Evolutionary conservation across 53 echinoderm and acorn worm species (phyloP).

Genomic region (Mesocentrotus franciscanus): DNA sequence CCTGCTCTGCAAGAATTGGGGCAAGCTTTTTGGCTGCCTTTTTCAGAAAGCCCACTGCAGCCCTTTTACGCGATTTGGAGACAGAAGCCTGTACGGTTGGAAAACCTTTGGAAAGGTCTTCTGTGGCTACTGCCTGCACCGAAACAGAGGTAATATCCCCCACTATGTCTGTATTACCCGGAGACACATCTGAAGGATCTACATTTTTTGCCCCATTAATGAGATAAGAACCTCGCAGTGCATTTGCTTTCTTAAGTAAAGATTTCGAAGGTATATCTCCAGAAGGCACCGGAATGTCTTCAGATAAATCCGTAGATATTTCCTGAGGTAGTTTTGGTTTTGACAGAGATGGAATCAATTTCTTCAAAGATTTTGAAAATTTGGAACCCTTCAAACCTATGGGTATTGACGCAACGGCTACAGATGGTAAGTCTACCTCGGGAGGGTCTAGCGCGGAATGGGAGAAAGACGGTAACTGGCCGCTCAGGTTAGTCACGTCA

Average conservation of each 20-base stretch:
- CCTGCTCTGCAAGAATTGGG: conserved; percentile 23
- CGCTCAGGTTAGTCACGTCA: too few species aligned
- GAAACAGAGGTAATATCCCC: background rate
- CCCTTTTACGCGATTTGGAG: background rate
- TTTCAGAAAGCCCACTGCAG: background rate
- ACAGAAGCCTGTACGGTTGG: background rate
- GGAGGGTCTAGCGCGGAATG: background rate
- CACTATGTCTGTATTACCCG: background rate
- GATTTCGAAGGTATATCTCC: background rate
- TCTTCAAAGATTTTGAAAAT: conserved; percentile 31
- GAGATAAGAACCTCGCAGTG: too few species aligned
- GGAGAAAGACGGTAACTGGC: background rate
- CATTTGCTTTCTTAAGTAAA: background rate
- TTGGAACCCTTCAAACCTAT: background rate
- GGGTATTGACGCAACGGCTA: background rate
- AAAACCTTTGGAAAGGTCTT: background rate
- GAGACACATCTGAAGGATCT: background rate
- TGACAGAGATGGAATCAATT: background rate
- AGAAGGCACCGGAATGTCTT: background rate
- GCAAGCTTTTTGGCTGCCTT: conserved; percentile 14
- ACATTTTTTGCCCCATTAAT: background rate
- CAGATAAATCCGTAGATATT: background rate
- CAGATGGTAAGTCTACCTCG: background rate
- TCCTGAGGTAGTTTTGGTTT: background rate
- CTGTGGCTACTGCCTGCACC: background rate